phyloP scores from a whole-genome alignment of 2,888 invertebrate species.

The Campoplex nolae region DNA sequence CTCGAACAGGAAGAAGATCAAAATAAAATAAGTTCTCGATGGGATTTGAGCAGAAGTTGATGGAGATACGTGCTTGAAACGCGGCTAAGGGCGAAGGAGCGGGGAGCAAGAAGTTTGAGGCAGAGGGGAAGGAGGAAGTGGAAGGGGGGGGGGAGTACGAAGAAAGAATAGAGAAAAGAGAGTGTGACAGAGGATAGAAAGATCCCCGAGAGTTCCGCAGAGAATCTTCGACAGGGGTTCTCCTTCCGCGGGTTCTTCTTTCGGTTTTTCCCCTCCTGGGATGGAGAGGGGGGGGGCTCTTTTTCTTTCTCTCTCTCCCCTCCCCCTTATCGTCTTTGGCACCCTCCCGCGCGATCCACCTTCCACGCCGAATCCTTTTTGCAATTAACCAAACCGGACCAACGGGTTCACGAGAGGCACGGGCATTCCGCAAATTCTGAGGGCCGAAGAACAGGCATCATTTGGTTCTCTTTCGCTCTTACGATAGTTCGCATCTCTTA shows the following conservation, averaged over 20 bases:
- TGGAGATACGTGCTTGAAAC: conserved; percentile 34
- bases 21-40: conserved; percentile 32
- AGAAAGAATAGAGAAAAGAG: neutral
- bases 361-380: conserved; percentile 80
- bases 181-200: conserved; percentile 4
- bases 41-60: conserved; percentile 54
- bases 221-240: conserved; percentile 51
- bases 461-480: conserved; percentile 36
- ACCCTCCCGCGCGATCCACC: conserved; percentile 68
- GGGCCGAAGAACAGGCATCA: conserved; percentile 63
- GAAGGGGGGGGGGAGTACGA: conserved; percentile 1
- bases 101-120: neutral
- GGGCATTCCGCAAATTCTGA: conserved; percentile 84
- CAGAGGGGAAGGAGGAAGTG: neutral
- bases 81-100: neutral
- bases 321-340: conserved; percentile 43
- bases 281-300: neutral
- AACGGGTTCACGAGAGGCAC: conserved; percentile 81
- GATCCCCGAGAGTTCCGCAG: conserved; percentile 50
- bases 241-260: conserved; percentile 32
- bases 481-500: neutral
- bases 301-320: neutral
- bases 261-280: neutral
- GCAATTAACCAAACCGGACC: conserved; percentile 84
- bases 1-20: neutral